phyloP scores from a whole-genome alignment of 2,888 invertebrate species.

The Caradrina clavipalpis region DNA sequence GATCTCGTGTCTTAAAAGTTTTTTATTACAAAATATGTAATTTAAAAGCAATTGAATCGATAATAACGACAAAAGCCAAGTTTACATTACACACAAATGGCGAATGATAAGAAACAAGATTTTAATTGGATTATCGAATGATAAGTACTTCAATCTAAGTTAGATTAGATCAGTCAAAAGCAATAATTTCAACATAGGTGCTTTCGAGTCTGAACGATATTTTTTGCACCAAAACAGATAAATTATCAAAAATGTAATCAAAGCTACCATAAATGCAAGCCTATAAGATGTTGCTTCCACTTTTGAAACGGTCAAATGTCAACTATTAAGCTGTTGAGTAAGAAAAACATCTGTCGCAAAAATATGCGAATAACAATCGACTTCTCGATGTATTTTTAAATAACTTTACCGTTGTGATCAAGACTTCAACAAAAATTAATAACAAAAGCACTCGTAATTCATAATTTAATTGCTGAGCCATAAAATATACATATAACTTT shows the following conservation, averaged over 20 bases:
- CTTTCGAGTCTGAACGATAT: constrained; percentile 8
- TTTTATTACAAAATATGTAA: constrained; percentile 23
- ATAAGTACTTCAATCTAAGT: constrained; percentile 19
- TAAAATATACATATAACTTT: constrained; percentile 17
- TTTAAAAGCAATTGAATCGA: constrained; percentile 37
- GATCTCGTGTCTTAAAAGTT: constrained; percentile 15
- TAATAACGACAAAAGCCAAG: constrained; percentile 17
- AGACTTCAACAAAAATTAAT: background rate
- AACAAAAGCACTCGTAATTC: constrained; percentile 10
- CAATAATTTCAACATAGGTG: constrained; percentile 25
- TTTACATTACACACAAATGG: constrained; percentile 35
- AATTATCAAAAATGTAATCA: constrained; percentile 1
- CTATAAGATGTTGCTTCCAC: background rate
- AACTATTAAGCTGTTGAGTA: constrained; percentile 17
- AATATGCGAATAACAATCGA: constrained; percentile 13
- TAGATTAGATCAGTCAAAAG: constrained; percentile 46
- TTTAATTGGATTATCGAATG: constrained; percentile 47
- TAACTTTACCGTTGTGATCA: background rate
- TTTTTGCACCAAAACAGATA: constrained; percentile 15
- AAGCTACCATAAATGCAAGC: background rate
- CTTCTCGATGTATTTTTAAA: background rate
- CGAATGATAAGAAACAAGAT: constrained; percentile 21
- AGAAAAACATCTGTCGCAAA: constrained; percentile 37
- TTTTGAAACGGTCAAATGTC: constrained; percentile 33
- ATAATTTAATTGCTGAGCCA: constrained; percentile 28